Evolutionary conservation across 2,113 vertebrate species (phyloP).

Genomic region (Montifringilla adamsi): DNA sequence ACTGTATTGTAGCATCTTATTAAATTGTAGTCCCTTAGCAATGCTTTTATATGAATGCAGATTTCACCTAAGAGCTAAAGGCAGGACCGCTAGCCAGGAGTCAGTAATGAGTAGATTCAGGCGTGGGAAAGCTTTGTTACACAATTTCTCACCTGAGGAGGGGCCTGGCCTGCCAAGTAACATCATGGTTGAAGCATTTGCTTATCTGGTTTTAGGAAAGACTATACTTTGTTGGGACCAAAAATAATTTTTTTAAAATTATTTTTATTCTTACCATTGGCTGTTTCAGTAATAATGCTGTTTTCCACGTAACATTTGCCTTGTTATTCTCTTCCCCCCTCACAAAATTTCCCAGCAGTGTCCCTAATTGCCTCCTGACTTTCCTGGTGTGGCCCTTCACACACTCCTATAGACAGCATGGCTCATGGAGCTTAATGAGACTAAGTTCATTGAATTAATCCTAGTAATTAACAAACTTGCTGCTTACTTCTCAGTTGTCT

Average conservation of each 20-base stretch:
- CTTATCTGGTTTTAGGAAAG: not conserved
- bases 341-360: slow-evolving; percentile 7
- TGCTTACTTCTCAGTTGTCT: slow-evolving; percentile 69
- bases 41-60: not conserved
- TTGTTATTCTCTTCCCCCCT: not conserved
- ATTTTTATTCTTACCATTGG: not conserved
- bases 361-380: slow-evolving; percentile 56
- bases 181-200: not conserved
- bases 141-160: not conserved
- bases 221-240: not conserved
- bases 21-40: not conserved
- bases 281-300: not conserved
- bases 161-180: not conserved
- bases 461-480: slow-evolving; percentile 74
- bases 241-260: not conserved
- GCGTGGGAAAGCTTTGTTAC: not conserved
- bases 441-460: slow-evolving; percentile 77
- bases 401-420: slow-evolving; percentile 46
- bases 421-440: slow-evolving; percentile 75
- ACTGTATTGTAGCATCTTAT: not conserved
- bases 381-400: slow-evolving; percentile 60
- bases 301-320: not conserved
- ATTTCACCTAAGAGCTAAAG: not conserved
- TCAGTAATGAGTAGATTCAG: not conserved
- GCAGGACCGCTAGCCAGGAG: not conserved